Evolutionary conservation across 2,888 invertebrate species (phyloP).

Genomic region (Griposia aprilina): DNA sequence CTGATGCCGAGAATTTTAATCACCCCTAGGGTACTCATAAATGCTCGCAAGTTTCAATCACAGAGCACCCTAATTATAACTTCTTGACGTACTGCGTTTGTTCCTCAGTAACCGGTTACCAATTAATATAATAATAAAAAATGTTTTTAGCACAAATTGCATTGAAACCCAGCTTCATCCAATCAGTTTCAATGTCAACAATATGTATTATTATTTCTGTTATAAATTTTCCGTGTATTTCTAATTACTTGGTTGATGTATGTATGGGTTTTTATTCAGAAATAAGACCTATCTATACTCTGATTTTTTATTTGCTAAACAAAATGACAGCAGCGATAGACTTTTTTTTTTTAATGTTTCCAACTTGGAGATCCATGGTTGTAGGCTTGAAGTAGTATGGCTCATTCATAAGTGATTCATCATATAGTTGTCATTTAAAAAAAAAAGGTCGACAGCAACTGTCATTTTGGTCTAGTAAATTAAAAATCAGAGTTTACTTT

Average conservation of each 20-base stretch:
- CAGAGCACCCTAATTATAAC: conserved; percentile 29
- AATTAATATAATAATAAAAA: not conserved
- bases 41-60: conserved; percentile 19
- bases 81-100: not conserved
- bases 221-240: not conserved
- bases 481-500: no score
- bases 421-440: no score
- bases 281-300: no score
- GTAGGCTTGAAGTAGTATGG: no score
- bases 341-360: no score
- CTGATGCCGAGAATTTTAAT: conserved; percentile 20
- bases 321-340: no score
- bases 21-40: not conserved
- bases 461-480: no score
- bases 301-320: no score
- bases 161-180: not conserved
- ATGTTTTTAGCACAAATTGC: not conserved
- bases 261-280: not conserved
- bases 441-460: no score
- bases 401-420: no score
- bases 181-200: not conserved
- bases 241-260: no score
- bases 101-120: not conserved
- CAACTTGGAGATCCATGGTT: no score
- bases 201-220: not conserved